These are phyloP conservation scores for Paramormyrops kingsleyae DNA, from an alignment of 2,113 vertebrate species.

Conservation along the genomic window DNA sequence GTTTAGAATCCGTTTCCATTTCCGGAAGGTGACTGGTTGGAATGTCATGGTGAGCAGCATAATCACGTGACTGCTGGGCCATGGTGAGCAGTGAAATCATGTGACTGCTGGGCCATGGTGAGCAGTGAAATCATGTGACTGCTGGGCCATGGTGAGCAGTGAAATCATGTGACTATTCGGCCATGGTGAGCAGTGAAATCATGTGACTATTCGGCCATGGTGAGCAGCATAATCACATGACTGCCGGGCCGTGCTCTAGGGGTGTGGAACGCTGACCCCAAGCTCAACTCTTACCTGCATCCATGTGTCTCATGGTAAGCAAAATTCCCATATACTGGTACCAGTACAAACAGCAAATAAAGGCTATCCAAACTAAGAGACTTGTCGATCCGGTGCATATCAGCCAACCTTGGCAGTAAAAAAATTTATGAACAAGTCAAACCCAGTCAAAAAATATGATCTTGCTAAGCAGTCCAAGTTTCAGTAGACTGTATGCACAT, in stretches of 20 bases:
- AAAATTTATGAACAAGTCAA: not conserved
- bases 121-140: not conserved
- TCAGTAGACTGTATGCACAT: not conserved
- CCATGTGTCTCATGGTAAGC: not conserved
- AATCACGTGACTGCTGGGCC: not conserved
- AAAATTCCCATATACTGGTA: not conserved
- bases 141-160: not conserved
- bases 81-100: not conserved
- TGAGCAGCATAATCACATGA: not conserved
- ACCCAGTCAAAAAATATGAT: not conserved
- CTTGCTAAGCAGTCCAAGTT: not conserved
- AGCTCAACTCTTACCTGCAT: not conserved
- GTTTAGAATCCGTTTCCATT: no score
- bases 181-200: not conserved
- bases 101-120: not conserved
- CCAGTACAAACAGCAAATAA: not conserved
- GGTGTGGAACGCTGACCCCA: not conserved
- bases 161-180: not conserved
- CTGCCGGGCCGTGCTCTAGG: not conserved
- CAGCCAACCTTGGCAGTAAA: not conserved
- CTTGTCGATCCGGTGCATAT: not conserved
- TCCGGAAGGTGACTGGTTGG: no score
- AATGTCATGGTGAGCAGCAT: not conserved
- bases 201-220: not conserved
- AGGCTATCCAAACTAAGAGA: not conserved